A percentile compares a stretch with the other conserved stretches of the same genome.
These are phyloP conservation scores for Lasius fuliginosus DNA, from an alignment of 2,888 invertebrate species.

Conservation along the genomic window DNA sequence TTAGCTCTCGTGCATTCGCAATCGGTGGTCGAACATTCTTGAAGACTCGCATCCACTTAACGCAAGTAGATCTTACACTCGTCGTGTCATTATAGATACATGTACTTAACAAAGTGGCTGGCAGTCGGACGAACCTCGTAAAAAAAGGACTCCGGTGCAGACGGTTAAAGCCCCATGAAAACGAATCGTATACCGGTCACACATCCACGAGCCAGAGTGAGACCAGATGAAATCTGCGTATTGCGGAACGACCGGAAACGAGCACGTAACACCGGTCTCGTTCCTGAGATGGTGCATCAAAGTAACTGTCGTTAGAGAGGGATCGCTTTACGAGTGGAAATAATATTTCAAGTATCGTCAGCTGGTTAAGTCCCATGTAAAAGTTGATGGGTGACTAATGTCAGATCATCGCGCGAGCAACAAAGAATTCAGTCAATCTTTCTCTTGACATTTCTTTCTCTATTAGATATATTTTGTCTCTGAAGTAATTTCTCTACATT, in stretches of 20 bases:
- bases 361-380: constrained; percentile 72
- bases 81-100: constrained; percentile 45
- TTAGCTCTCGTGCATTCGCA: constrained; percentile 9
- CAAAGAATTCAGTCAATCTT: background rate
- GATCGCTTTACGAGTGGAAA: constrained; percentile 73
- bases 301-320: constrained; percentile 69
- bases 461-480: background rate
- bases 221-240: constrained; percentile 23
- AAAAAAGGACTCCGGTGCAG: background rate
- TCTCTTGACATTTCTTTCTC: background rate
- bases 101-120: constrained; percentile 52
- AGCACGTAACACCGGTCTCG: constrained; percentile 27
- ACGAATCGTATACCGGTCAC: constrained; percentile 70
- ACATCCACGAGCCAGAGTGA: constrained; percentile 13
- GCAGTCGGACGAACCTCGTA: constrained; percentile 36
- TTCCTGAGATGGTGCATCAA: constrained; percentile 58
- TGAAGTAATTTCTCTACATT: background rate
- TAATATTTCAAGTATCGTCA: constrained; percentile 67
- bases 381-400: constrained; percentile 71
- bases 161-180: constrained; percentile 73
- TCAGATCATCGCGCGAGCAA: constrained; percentile 62
- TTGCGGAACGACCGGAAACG: constrained; percentile 40
- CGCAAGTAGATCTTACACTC: constrained; percentile 25
- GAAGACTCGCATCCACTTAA: constrained; percentile 25
- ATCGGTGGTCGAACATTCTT: constrained; percentile 9